These are phyloP conservation scores for Campoletis sonorensis DNA, from an alignment of 1,140 invertebrate species.

Conservation along the genomic window DNA sequence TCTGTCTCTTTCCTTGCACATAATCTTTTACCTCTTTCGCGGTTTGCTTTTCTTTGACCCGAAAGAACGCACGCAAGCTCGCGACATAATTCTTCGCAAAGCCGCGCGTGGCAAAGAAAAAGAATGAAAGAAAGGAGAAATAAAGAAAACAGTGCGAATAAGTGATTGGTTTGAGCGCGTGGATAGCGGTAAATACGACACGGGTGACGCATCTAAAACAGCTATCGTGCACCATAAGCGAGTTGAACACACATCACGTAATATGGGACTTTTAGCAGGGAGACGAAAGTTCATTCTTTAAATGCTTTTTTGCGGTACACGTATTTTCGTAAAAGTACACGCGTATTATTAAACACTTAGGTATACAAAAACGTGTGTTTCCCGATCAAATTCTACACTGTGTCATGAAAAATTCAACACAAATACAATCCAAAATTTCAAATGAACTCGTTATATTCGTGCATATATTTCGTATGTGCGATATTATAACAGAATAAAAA, in stretches of 20 bases:
- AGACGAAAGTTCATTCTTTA: slow-evolving; percentile 16
- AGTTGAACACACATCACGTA: not conserved
- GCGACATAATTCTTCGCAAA: slow-evolving; percentile 35
- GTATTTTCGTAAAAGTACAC: not conserved
- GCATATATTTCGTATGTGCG: too few species aligned
- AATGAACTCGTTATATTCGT: too few species aligned
- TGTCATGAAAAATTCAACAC: too few species aligned
- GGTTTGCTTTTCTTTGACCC: slow-evolving; percentile 36
- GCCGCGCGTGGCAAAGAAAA: not conserved
- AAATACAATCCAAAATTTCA: too few species aligned
- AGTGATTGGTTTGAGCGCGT: slow-evolving; percentile 42
- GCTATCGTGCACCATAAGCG: not conserved
- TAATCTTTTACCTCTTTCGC: slow-evolving; percentile 5
- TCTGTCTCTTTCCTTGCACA: not conserved
- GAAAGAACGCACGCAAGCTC: slow-evolving; percentile 33
- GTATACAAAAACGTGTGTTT: too few species aligned
- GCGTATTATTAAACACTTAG: too few species aligned
- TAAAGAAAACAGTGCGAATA: slow-evolving; percentile 37
- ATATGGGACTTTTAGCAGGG: not conserved
- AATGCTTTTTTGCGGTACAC: not conserved
- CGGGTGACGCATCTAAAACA: slow-evolving; percentile 36
- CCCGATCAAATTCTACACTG: too few species aligned
- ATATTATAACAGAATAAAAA: too few species aligned
- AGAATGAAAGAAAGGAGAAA: slow-evolving; percentile 15
- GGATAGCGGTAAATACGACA: slow-evolving; percentile 42